Evolutionary conservation across 2,113 vertebrate genomes (phyloP), one percentile per base, ranked within the genome.

Genomic region (Cyprinodon variegatus): DNA sequence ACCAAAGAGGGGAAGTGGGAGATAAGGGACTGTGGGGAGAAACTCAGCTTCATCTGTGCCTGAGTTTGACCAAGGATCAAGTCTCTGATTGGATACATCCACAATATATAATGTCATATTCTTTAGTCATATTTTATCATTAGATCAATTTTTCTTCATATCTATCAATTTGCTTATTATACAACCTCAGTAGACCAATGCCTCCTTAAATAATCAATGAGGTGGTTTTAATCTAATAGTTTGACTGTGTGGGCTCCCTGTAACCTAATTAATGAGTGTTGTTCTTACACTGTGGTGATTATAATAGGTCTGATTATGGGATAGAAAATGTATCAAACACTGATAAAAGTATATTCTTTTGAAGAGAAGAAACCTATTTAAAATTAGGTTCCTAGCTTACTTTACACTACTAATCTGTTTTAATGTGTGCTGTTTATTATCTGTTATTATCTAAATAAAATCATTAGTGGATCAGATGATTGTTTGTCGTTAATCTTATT

Each of bases 41-140:
- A n/a, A 75, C 81, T 82, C 22, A 3, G 61, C 46, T 76, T 86
- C 71, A 65, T 76, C 63, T 88, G 84, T 17, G 0, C 4, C 13
- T 84, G 68, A 83, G 12, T 36, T 6, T 29, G 29, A 29, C 29
- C 5, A 41, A 41, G 4, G 41, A 41, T 41, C 41, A 41, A 1
- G 4, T 41, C 41, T 4, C 17, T 7, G 8, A 20, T 53, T n/a
- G 20, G 50, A 53, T 29, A 29, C 29, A 45, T 7, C 43, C 2
- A 45, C 9, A 45, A 11, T 11, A 45, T 45, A 11, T 53, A 4
- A n/a, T 53, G 41, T 41, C 4, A 4, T 41, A 3, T 53, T 6
- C 20, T 53, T 53, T 20, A 1, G 15, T 53, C 15, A 53, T 8
- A 20, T 53, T 50, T 50, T 15, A 15, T 50, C 15, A 29, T 29